Evolutionary conservation across 1,140 invertebrate species (phyloP), one percentile per base, ranked within the genome.

Genomic region (Drosophila fuyamai): DNA sequence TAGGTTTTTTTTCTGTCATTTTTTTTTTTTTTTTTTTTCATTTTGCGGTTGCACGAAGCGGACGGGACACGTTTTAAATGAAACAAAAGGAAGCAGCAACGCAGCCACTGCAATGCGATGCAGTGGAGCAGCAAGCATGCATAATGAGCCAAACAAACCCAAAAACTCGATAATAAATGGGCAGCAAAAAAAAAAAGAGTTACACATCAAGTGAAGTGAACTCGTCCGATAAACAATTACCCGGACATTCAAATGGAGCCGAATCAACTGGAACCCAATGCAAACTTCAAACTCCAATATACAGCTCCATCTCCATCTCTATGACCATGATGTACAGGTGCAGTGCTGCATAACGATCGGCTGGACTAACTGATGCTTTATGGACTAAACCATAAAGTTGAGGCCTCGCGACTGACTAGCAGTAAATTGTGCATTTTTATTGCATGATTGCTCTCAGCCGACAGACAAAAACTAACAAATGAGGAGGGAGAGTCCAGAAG

Each of bases 1-100:
- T 78, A 72, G 55, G 35, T 40, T 71, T 71, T 76, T 62, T 57
- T 65, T 38, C 13, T 14, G 18, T 46, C 32, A 32, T 32, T 7
- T 32, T 32, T 32, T 2, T 32, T 29, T 29, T 29, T n/a, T 40
- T 50, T 56, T 35, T 71, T 44, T 32, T 74, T 54, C 40, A 10
- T 84, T 36, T 53, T 58, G 60, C 54, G 63, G 71, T 58, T 67
- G 63, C 50, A 58, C 40, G 72, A 66, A 63, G 46, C 53, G 74
- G 72, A 63, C 60, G 81, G 82, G 82, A 85, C 81, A 86, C 83
- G 83, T 83, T 86, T 86, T 79, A 76, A 79, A 76, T 88, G 73
- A 88, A 89, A 86, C 83, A 88, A 86, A 76, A 76, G 72, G 73
- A 79, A 62, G 46, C 59, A 35, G 50, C 48, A 51, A 63, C 70